Evolutionary conservation across 2,797 vertebrate genomes (phyloP).

Genomic region (Anomalospiza imberbis): DNA sequence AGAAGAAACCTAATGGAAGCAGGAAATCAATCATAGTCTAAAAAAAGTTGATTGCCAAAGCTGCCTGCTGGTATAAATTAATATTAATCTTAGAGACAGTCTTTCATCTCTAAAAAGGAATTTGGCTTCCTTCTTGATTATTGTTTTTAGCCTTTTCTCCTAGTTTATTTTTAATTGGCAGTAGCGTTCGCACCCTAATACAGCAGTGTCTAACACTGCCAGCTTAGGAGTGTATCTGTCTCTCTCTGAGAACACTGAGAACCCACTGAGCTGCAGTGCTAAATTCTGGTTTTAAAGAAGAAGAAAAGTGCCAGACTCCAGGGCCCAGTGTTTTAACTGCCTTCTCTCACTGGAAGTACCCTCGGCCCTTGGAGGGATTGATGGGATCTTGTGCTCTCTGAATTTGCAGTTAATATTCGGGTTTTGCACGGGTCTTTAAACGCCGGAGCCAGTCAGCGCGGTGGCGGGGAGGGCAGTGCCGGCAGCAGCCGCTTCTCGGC

Average conservation of each 20-base stretch:
- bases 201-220: too few species aligned
- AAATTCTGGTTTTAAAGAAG: neutral
- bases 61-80: neutral
- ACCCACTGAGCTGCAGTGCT: too few species aligned
- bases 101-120: neutral
- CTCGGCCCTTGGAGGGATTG: neutral
- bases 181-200: neutral
- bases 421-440: accelerated
- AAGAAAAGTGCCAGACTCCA: too few species aligned
- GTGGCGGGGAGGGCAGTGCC: accelerated
- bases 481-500: neutral
- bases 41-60: neutral
- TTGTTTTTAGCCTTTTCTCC: neutral
- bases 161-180: neutral
- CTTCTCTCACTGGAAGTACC: accelerated
- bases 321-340: too few species aligned
- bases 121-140: neutral
- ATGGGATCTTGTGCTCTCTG: neutral
- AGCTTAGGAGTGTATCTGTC: accelerated
- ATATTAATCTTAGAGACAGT: neutral
- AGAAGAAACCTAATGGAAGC: neutral
- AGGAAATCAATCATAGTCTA: neutral
- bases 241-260: accelerated
- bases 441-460: accelerated
- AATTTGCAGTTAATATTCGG: accelerated